These are phyloP conservation scores for Fabriciana adippe DNA, from an alignment of 2,888 invertebrate species.

Conservation along the genomic window DNA sequence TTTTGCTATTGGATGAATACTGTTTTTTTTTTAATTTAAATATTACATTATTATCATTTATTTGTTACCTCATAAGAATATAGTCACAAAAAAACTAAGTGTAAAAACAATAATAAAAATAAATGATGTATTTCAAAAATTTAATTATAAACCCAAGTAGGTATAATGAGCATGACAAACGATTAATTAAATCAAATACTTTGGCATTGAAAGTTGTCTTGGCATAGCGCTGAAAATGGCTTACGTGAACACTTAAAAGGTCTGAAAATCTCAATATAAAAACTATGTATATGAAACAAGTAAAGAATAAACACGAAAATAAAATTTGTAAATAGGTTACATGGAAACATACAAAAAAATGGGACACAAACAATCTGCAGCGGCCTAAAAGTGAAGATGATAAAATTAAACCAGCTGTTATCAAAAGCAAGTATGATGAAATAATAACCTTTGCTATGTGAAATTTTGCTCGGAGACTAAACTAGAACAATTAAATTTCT, in stretches of 20 bases:
- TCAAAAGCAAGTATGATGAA: background rate
- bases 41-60: no score
- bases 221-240: slow-evolving; percentile 16
- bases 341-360: background rate
- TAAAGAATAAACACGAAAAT: background rate
- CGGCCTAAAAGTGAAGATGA: slow-evolving; percentile 1
- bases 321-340: background rate
- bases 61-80: no score
- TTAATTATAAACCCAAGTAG: background rate
- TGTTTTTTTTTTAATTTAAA: no score
- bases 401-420: slow-evolving; percentile 3
- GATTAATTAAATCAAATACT: slow-evolving; percentile 17
- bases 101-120: no score
- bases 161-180: background rate
- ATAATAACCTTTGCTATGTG: slow-evolving; percentile 1
- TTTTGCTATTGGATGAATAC: no score
- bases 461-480: slow-evolving; percentile 4
- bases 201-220: slow-evolving; percentile 31
- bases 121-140: background rate
- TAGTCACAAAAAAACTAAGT: no score
- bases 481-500: slow-evolving; percentile 18
- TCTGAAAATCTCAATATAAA: slow-evolving; percentile 19
- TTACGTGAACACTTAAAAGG: slow-evolving; percentile 19
- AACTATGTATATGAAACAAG: background rate
- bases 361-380: background rate